Evolutionary conservation across 2,888 invertebrate species (phyloP), one percentile per base, ranked within the genome.

Genomic region (Perithous albicinctus): DNA sequence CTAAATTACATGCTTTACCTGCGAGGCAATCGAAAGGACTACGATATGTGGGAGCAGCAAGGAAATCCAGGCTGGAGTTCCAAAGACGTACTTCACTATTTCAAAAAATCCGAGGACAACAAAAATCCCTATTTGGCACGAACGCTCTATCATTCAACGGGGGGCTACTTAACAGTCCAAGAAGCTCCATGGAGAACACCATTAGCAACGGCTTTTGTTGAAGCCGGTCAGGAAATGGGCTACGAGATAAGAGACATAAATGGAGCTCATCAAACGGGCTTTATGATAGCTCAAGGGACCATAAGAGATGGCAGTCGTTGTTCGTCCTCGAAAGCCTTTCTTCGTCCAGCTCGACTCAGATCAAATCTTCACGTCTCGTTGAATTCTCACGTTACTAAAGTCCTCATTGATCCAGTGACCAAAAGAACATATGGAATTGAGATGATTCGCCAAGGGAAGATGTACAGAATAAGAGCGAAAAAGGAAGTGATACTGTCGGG

Each of bases 1-100:
- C 94, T 98, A 0, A 98, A 98, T 92, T 97, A 97, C 92, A 98
- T 98, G 98, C 93, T 98, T 0, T 98, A 98, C 89, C 93, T 98
- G 2, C 94, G 98, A 75, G 99, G 98, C 0, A 98, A 98, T 91
- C 96, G 95, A 86, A 95, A 95, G 85, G 99, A 99, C 91, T 99
- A 98, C 92, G 97, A 99, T 90, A 93, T 94, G 0, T 99, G 99
- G 99, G 98, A 98, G 89, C 93, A 95, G 0, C 92, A 96, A 79
- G 99, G 98, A 0, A 98, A 98, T 90, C 95, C 95, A 1, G 98
- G 98, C 0, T 99, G 99, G 99, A 95, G 96, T 3, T 96, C 95
- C 86, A 94, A 96, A 69, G 96, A 97, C 84, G 96, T 96, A 0
- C 93, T 98, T 7, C 95, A 96, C 87, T 98, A 97, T 89, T 98